phyloP scores from a whole-genome alignment of 1,140 invertebrate species.

The Drosophila subpulchrella region DNA sequence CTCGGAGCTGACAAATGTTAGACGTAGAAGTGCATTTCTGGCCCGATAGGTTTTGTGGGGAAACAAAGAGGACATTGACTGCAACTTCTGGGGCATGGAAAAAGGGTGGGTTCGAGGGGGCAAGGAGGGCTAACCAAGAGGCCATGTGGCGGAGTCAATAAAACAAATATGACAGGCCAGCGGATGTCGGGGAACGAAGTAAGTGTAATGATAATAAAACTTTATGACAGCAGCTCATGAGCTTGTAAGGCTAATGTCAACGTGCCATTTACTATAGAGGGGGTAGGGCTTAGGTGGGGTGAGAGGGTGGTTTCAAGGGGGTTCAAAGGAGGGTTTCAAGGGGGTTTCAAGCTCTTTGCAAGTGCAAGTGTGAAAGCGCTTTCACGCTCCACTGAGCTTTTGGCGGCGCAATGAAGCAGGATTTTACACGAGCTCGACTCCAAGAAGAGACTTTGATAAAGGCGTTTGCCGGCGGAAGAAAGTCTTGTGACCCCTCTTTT shows the following conservation, averaged over 20 bases:
- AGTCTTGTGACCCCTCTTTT: background rate
- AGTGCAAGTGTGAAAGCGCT: constrained; percentile 76
- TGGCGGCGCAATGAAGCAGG: constrained; percentile 59
- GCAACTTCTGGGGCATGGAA: constrained; percentile 60
- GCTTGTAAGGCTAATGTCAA: constrained; percentile 82
- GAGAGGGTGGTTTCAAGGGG: background rate
- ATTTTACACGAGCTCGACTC: constrained; percentile 32
- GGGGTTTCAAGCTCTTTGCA: constrained; percentile 19
- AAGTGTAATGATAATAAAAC: constrained; percentile 81
- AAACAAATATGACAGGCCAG: constrained; percentile 72
- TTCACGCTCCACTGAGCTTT: constrained; percentile 71
- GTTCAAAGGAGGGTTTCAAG: background rate
- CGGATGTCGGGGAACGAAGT: constrained; percentile 33
- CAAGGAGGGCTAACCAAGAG: background rate
- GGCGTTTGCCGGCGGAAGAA: background rate
- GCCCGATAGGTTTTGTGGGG: constrained; percentile 31
- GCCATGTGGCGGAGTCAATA: constrained; percentile 65
- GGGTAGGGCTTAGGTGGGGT: background rate
- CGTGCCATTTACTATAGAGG: constrained; percentile 42
- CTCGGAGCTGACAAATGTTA: constrained; percentile 69
- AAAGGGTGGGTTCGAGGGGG: background rate
- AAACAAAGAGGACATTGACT: constrained; percentile 80
- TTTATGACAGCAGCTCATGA: constrained; percentile 79
- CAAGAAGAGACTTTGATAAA: constrained; percentile 20
- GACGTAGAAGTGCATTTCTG: constrained; percentile 61